Base-by-base conservation (phyloP, 2,888 invertebrate species). In the Dolomedes plantarius region DNA sequence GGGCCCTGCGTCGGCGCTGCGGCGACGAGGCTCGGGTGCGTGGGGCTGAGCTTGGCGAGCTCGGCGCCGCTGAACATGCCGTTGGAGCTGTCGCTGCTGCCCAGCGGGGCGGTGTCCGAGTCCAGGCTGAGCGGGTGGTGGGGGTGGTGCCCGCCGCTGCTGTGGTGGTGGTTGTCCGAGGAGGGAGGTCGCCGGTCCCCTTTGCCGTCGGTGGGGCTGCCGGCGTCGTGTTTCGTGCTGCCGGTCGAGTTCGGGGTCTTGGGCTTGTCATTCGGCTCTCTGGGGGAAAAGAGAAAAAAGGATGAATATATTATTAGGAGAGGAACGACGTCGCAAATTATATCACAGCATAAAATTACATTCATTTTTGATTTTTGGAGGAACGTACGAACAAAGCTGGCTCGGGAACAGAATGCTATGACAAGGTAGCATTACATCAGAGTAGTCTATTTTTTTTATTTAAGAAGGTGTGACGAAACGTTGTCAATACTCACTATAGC, bases 81-180 rank as follows among this genome's bases (percentile, higher is more conserved):
- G 32, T 86, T 86, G 64, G 85, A 86, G 32, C 78, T 79, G 68
- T 86, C 85, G 50, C 82, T 82, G 79, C 85, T 86, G 41, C 85
- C 85, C 7, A 85, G 62, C 13, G 78, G 78, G 28, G 68, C 78
- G 11, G 73, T 78, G 85, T 86, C 85, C 68, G 85, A 86, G 41
- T 86, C 85, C 19, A 86, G 74, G 46, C 73, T 78, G 27, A 77
- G 50, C 27, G 73, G 41, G 56, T 85, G 83, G 27, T 50, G 36
- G 13, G 68, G 56, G 46, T 79, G 79, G n/a, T 72, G 79, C 6
- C 79, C 73, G 9, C 80, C 64, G 71, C 36, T 9, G 41, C 69
- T 68, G 68, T 77, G 72, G 32, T 72, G 72, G 56, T 72, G 16
- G 74, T 72, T 41, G 36, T 68, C 68, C 16, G 85, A 79, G 3